Conservation (phyloP, 2,797 vertebrate genomes). For the Hipposideros larvatus region DNA sequence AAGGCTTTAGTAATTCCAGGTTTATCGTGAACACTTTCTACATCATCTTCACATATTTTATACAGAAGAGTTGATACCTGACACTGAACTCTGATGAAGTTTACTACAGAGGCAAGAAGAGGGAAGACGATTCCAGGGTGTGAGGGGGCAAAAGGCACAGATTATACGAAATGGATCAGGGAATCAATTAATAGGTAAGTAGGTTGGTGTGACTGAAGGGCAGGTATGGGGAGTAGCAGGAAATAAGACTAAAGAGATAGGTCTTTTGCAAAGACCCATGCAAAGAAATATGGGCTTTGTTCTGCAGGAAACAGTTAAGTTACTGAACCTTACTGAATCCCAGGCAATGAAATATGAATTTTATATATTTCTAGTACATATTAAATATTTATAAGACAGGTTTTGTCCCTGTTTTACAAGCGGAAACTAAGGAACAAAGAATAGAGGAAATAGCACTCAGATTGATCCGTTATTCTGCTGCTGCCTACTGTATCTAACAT, state of each 20-base stretch:
- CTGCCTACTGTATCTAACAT: neutral
- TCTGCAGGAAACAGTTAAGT: neutral
- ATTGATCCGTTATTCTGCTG: neutral
- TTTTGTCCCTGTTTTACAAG: neutral
- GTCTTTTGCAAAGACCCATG: neutral
- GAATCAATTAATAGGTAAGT: neutral
- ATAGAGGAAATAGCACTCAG: neutral
- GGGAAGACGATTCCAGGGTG: neutral
- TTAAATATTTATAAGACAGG: neutral
- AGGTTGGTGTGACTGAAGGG: neutral
- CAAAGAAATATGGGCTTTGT: neutral
- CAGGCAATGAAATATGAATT: neutral
- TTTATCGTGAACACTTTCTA: constrained; percentile 8
- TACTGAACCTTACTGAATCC: neutral
- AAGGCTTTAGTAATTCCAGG: neutral
- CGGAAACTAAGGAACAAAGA: constrained; percentile 30
- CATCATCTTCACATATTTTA: neutral
- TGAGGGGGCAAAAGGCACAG: neutral
- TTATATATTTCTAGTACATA: neutral
- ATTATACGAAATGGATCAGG: neutral
- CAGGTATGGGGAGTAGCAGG: neutral
- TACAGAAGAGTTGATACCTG: neutral
- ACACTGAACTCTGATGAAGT: constrained; percentile 5
- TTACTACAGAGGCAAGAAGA: neutral
- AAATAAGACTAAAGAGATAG: neutral